Evolutionary conservation across 2,888 invertebrate species (phyloP).

Genomic region (Drosophila buzzatii): DNA sequence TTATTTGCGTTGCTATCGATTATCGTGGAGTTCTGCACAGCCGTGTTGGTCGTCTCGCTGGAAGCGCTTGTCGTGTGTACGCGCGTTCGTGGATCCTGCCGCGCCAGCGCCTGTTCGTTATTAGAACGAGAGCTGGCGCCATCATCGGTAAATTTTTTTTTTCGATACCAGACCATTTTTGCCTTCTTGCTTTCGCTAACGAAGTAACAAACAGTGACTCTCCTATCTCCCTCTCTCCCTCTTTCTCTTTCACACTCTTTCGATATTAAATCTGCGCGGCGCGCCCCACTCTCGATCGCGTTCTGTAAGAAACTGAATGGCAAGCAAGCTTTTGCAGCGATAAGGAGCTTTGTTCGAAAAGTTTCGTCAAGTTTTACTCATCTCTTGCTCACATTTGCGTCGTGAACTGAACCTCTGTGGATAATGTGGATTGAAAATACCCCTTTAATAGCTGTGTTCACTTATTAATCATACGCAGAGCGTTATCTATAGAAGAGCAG

Average conservation of each 20-base stretch:
- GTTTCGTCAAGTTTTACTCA: neutral
- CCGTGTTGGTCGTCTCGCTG: conserved; percentile 75
- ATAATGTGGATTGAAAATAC: neutral
- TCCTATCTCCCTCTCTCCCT: neutral
- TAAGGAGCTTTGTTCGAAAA: conserved; percentile 25
- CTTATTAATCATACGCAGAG: conserved; percentile 51
- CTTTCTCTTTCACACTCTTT: too few relatives aligned
- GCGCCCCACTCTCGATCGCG: conserved; percentile 12
- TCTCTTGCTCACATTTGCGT: neutral
- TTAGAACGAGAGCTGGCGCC: conserved; percentile 7
- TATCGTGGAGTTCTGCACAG: conserved; percentile 79
- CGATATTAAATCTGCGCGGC: neutral
- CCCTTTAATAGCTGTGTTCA: neutral
- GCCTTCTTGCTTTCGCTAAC: neutral
- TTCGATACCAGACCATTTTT: neutral
- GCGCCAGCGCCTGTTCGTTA: conserved; percentile 54
- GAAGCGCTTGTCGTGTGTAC: conserved; percentile 60
- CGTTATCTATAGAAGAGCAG: neutral
- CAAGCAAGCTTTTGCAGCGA: conserved; percentile 40
- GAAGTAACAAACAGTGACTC: neutral
- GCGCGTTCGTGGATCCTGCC: conserved; percentile 76
- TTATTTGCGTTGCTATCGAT: conserved; percentile 65
- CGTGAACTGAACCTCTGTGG: conserved; percentile 3
- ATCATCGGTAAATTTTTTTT: conserved; percentile 19
- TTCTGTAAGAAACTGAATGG: conserved; percentile 31